These are phyloP conservation scores for Orchesellides sinensis DNA, from an alignment of 2,888 invertebrate species.

Conservation along the genomic window DNA sequence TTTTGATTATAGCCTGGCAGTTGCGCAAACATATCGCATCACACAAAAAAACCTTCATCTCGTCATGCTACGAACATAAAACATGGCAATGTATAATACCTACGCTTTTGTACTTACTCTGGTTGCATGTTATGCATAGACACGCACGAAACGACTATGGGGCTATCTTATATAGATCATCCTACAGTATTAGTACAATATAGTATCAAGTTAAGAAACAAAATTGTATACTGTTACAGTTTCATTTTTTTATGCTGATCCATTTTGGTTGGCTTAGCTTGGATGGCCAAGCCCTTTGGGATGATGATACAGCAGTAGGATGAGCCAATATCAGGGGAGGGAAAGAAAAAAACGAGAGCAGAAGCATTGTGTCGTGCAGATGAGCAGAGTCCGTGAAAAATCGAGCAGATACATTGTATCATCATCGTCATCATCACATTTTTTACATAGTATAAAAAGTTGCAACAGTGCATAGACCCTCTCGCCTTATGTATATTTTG, in stretches of 20 bases:
- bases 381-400: slow-evolving; percentile 65
- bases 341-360: slow-evolving; percentile 63
- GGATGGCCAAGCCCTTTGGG: slow-evolving; percentile 66
- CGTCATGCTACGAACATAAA: slow-evolving; percentile 33
- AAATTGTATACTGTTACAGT: slow-evolving; percentile 56
- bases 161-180: slow-evolving; percentile 61
- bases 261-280: slow-evolving; percentile 62
- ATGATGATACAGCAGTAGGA: slow-evolving; percentile 53
- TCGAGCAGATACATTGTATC: slow-evolving; percentile 62
- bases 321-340: slow-evolving; percentile 64
- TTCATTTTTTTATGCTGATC: slow-evolving; percentile 51
- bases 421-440: slow-evolving; percentile 29
- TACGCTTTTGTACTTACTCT: no score
- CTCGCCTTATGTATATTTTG: no score
- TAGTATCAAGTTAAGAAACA: slow-evolving; percentile 43
- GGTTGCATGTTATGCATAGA: slow-evolving; percentile 39
- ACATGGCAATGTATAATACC: slow-evolving; percentile 59
- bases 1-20: slow-evolving; percentile 51
- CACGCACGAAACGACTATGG: slow-evolving; percentile 8
- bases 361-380: slow-evolving; percentile 11
- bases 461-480: slow-evolving; percentile 27
- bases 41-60: background rate
- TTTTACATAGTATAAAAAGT: slow-evolving; percentile 30
- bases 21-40: slow-evolving; percentile 59
- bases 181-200: slow-evolving; percentile 32